Conservation (phyloP, 64 coral and sea anemone genomes). For the Cladopsammia gracilis region DNA sequence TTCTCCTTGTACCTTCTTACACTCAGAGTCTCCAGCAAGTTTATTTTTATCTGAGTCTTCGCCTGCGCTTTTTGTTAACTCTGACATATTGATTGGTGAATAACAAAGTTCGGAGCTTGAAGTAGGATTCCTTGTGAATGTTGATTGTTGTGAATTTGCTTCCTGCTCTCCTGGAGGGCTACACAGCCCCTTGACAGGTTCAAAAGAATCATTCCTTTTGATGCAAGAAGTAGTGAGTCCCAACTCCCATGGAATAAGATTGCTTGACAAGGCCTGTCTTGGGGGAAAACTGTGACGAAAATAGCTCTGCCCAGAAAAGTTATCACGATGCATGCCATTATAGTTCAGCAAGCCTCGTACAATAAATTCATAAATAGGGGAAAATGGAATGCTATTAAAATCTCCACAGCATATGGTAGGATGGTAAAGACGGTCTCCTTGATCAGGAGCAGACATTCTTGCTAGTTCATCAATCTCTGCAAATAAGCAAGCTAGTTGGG, state of each 20-base stretch:
- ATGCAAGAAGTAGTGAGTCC: background rate
- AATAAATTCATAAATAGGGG: conserved; percentile 80
- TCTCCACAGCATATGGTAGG: conserved; percentile 90
- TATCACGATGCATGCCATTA: conserved; percentile 67
- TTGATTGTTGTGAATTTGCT: background rate
- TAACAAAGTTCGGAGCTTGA: background rate
- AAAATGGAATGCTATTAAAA: conserved; percentile 90
- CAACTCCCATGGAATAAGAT: conserved; percentile 77
- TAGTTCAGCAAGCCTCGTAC: conserved; percentile 62
- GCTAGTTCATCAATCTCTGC: conserved; percentile 78
- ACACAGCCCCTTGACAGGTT: background rate
- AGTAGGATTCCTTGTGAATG: background rate
- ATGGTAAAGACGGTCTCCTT: conserved; percentile 20
- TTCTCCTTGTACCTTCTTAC: background rate
- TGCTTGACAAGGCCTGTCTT: conserved; percentile 8
- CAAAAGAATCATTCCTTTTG: background rate
- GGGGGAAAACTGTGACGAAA: background rate
- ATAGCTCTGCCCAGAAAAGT: conserved; percentile 84
- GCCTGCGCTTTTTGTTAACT: too few species aligned
- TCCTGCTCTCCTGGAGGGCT: background rate
- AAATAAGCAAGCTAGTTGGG: conserved; percentile 85
- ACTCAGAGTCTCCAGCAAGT: background rate
- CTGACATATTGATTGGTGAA: background rate
- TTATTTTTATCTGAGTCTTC: background rate
- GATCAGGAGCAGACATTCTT: background rate